Evolutionary conservation across 2,113 vertebrate genomes (phyloP).

Genomic region (Hippocampus comes): DNA sequence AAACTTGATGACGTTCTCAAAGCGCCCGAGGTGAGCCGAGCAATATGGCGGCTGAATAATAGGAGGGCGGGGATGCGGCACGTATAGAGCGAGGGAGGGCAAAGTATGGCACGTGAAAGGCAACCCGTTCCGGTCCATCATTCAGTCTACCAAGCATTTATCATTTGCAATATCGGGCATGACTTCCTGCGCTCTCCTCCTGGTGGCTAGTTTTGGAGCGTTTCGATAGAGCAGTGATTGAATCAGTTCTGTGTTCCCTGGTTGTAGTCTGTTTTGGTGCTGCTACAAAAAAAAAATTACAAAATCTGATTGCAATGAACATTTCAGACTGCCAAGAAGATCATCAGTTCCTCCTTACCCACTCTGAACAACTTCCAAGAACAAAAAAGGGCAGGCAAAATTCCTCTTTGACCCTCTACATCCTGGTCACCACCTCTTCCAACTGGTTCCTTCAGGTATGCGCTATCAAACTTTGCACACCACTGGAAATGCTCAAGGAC

Average conservation of each 20-base stretch:
- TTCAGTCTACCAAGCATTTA: not conserved
- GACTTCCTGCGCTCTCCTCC: not conserved
- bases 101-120: not conserved
- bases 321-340: too few species aligned
- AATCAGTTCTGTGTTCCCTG: too few species aligned
- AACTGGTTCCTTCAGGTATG: too few species aligned
- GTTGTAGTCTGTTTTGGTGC: not conserved
- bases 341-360: not conserved
- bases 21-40: slow-evolving; percentile 48
- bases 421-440: too few species aligned
- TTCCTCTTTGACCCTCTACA: not conserved
- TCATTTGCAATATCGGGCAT: not conserved
- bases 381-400: not conserved
- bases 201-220: too few species aligned
- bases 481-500: too few species aligned
- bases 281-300: not conserved
- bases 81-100: not conserved
- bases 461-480: too few species aligned
- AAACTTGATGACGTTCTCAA: slow-evolving; percentile 70
- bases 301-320: not conserved
- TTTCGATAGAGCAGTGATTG: too few species aligned
- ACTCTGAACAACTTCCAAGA: not conserved
- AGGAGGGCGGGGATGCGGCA: slow-evolving; percentile 20
- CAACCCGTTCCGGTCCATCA: not conserved
- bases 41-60: slow-evolving; percentile 20